Percentiles rank a stretch among this genome's conserved stretches.
phyloP scores from a whole-genome alignment of 2,888 invertebrate genomes.

The Baccha elongata region DNA sequence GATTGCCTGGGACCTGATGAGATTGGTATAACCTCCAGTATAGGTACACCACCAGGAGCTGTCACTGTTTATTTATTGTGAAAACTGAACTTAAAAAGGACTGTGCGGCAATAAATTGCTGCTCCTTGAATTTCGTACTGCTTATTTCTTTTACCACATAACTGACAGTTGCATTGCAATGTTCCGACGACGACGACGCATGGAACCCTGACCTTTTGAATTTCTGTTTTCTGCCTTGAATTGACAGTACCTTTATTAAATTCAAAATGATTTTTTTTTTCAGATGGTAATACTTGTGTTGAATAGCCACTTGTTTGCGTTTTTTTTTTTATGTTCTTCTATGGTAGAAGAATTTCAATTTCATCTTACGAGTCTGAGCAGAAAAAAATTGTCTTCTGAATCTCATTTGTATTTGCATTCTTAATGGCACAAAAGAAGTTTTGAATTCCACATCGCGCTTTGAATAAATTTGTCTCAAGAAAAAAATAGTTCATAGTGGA shows the following conservation, averaged over 20 bases:
- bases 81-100: conserved; percentile 38
- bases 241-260: conserved; percentile 46
- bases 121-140: conserved; percentile 42
- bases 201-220: conserved; percentile 51
- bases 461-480: background rate
- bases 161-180: conserved; percentile 58
- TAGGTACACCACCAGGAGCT: conserved; percentile 35
- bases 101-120: conserved; percentile 59
- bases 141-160: conserved; percentile 41
- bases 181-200: conserved; percentile 8
- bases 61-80: conserved; percentile 69
- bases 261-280: conserved; percentile 20
- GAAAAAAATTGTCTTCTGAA: conserved; percentile 1
- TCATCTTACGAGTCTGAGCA: background rate
- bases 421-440: conserved; percentile 14
- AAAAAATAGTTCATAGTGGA: background rate
- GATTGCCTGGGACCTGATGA: conserved; percentile 32
- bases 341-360: conserved; percentile 11
- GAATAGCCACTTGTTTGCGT: conserved; percentile 20
- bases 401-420: conserved; percentile 25
- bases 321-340: background rate
- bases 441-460: background rate
- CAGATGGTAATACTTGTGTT: background rate
- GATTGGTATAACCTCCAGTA: conserved; percentile 12
- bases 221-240: conserved; percentile 17